Conservation (phyloP, 2,888 invertebrate genomes). For the Polylopha cassiicola region DNA sequence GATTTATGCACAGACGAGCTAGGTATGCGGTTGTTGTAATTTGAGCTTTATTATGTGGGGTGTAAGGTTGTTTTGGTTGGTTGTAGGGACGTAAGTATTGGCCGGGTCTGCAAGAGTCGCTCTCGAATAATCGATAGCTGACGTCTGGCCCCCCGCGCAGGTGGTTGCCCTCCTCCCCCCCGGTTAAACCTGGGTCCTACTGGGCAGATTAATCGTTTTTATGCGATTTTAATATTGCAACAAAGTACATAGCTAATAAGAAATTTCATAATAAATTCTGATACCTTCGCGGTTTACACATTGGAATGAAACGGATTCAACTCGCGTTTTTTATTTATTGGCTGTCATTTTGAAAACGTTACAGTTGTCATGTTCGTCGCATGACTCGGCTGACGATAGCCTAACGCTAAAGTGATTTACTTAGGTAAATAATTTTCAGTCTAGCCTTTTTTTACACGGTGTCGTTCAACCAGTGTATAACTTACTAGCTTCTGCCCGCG, state of each 20-base stretch:
- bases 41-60: constrained; percentile 33
- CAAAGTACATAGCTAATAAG: constrained; percentile 25
- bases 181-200: constrained; percentile 34
- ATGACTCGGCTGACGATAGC: no score
- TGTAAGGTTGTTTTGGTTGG: constrained; percentile 43
- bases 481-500: no score
- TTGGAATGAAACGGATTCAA: no score
- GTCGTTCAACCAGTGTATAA: no score
- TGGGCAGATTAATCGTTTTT: constrained; percentile 3
- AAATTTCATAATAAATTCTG: constrained; percentile 29
- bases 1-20: constrained; percentile 48
- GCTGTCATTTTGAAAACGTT: no score
- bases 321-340: no score
- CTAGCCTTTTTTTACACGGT: no score
- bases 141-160: constrained; percentile 69
- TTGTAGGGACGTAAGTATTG: constrained; percentile 50
- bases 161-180: constrained; percentile 48
- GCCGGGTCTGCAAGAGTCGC: constrained; percentile 57
- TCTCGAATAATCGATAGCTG: constrained; percentile 76
- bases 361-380: no score
- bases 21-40: constrained; percentile 44
- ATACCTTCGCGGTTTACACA: not conserved
- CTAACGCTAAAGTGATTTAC: no score
- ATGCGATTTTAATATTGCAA: not conserved
- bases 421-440: no score